Conservation (phyloP, 2,888 invertebrate genomes). For the Ectemnius continuus region DNA sequence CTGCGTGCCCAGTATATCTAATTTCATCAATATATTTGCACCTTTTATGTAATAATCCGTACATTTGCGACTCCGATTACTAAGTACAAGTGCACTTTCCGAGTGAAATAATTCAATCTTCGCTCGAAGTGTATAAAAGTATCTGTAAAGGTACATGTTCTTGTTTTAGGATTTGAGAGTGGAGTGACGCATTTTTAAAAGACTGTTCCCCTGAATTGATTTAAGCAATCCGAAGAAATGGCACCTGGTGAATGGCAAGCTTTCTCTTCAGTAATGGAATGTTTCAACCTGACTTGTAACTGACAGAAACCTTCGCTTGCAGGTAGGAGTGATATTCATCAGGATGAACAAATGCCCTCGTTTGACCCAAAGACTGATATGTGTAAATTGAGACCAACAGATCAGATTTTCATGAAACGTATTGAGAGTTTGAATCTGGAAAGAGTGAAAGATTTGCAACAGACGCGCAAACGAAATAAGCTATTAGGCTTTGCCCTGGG, state of each 20-base stretch:
- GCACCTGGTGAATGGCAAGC: slow-evolving; percentile 51
- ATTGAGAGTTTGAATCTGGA: slow-evolving; percentile 87
- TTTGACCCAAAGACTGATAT: slow-evolving; percentile 70
- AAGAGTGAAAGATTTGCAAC: slow-evolving; percentile 84
- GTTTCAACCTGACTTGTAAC: neutral
- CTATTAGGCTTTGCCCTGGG: slow-evolving; percentile 84
- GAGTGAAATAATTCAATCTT: no score
- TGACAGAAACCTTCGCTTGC: slow-evolving; percentile 14
- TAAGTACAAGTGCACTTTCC: no score
- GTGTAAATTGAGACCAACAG: slow-evolving; percentile 81
- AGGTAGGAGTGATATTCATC: slow-evolving; percentile 17
- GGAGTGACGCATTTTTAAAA: no score
- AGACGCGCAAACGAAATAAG: slow-evolving; percentile 83
- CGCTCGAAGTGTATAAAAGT: no score
- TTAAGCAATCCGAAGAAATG: slow-evolving; percentile 28
- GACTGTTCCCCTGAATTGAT: no score
- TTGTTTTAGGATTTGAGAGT: no score
- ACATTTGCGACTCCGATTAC: no score
- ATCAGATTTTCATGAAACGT: slow-evolving; percentile 88
- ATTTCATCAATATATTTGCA: no score
- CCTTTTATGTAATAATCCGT: no score
- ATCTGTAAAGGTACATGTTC: no score
- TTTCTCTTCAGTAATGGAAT: neutral
- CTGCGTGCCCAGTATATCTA: no score
- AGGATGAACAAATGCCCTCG: slow-evolving; percentile 79